Percentiles rank a stretch among this genome's conserved stretches.
Evolutionary conservation across 2,113 vertebrate species (phyloP).

Genomic region (Chinchilla lanigera): DNA sequence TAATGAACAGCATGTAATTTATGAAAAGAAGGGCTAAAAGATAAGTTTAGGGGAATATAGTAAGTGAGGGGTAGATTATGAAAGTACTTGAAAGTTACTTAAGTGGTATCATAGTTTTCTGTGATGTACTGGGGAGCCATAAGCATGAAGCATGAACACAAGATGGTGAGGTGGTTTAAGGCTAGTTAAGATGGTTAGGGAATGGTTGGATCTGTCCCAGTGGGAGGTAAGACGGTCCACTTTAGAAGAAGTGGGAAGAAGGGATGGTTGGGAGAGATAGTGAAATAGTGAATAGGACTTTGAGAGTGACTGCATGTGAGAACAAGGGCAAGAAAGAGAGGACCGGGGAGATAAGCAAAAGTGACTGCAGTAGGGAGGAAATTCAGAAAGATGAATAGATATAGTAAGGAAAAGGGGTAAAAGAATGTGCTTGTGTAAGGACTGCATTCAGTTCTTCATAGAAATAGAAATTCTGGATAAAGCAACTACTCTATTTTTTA

Average conservation of each 20-base stretch:
- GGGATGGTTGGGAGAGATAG: background rate
- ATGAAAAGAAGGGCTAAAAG: background rate
- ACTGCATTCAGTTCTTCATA: constrained; percentile 10
- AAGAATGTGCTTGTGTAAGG: background rate
- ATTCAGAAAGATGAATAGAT: background rate
- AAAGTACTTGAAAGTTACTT: background rate
- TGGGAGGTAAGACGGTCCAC: background rate
- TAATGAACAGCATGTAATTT: background rate
- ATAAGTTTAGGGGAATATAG: background rate
- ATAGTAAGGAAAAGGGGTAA: background rate
- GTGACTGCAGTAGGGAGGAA: background rate
- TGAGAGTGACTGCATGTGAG: background rate
- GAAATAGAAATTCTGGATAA: constrained; percentile 54
- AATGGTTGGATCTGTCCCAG: background rate
- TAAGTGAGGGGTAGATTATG: background rate
- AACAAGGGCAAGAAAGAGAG: constrained; percentile 8
- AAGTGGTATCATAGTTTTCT: background rate
- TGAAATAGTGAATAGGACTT: background rate
- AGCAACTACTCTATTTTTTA: constrained; percentile 64
- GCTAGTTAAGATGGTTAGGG: background rate
- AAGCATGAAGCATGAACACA: background rate
- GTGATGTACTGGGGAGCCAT: background rate
- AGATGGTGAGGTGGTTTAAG: background rate
- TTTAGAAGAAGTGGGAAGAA: background rate
- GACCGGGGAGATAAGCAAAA: background rate